Evolutionary conservation across 2,888 invertebrate genomes (phyloP).

Genomic region (Limnephilus marmoratus): DNA sequence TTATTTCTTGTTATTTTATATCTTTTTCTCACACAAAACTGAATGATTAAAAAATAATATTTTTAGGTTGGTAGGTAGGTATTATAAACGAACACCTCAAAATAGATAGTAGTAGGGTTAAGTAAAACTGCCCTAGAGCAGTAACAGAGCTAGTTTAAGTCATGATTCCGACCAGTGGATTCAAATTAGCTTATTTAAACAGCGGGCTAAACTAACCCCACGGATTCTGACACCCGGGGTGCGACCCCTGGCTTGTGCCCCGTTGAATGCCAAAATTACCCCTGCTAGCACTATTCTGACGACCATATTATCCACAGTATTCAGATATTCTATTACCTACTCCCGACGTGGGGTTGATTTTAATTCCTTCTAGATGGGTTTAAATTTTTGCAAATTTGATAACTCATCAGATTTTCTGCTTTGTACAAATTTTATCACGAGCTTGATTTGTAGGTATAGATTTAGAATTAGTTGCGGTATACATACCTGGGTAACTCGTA

Average conservation of each 20-base stretch:
- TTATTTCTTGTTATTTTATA: no score
- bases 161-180: background rate
- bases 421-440: background rate
- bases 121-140: background rate
- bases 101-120: background rate
- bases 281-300: background rate
- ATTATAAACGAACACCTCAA: background rate
- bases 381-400: background rate
- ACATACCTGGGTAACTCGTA: background rate
- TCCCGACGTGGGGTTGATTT: background rate
- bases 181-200: constrained; percentile 32
- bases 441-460: background rate
- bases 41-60: background rate
- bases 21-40: no score
- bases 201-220: constrained; percentile 14
- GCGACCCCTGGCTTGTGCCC: constrained; percentile 55
- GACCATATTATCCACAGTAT: background rate
- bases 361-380: background rate
- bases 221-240: constrained; percentile 28
- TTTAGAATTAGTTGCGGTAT: background rate
- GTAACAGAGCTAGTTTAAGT: background rate
- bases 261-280: constrained; percentile 57
- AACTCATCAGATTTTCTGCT: background rate
- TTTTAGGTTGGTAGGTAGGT: background rate
- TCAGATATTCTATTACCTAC: constrained; percentile 21